phyloP scores from a whole-genome alignment of 2,113 vertebrate species.

The Limanda limanda region DNA sequence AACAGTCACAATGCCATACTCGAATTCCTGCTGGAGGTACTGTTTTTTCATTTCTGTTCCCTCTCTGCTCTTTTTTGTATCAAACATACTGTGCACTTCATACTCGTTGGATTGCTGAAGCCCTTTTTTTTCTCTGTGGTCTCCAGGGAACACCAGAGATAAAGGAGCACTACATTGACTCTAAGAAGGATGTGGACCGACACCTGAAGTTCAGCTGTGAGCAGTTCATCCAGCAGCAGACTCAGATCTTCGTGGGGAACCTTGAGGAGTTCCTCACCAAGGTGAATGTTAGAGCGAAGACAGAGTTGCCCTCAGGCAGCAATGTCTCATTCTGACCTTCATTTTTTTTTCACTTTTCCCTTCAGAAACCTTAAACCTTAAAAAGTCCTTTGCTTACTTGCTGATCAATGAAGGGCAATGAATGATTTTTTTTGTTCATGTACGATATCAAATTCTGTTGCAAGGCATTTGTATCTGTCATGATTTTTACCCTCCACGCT shows the following conservation, averaged over 20 bases:
- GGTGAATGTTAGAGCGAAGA: slow-evolving; percentile 79
- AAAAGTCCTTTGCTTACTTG: slow-evolving; percentile 48
- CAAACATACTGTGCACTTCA: slow-evolving; percentile 41
- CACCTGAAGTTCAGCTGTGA: slow-evolving; percentile 97
- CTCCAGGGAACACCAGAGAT: slow-evolving; percentile 97
- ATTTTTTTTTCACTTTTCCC: slow-evolving; percentile 36
- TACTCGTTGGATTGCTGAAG: slow-evolving; percentile 60
- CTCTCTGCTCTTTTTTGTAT: slow-evolving; percentile 27
- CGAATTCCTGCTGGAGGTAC: slow-evolving; percentile 98
- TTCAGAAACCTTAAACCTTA: slow-evolving; percentile 3
- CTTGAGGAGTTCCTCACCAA: slow-evolving; percentile 97
- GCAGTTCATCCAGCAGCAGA: slow-evolving; percentile 99
- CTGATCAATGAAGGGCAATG: slow-evolving; percentile 39
- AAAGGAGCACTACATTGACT: slow-evolving; percentile 98
- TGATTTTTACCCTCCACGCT: background rate
- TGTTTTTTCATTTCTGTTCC: slow-evolving; percentile 2
- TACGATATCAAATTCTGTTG: background rate
- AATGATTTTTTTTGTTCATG: background rate
- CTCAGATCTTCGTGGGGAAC: slow-evolving; percentile 89
- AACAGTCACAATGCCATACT: slow-evolving; percentile 99
- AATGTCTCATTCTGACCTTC: slow-evolving; percentile 62
- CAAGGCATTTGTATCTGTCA: background rate
- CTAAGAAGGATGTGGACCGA: slow-evolving; percentile 97
- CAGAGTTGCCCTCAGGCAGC: slow-evolving; percentile 55
- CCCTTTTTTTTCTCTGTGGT: slow-evolving; percentile 39